Evolutionary conservation across 2,888 invertebrate genomes (phyloP).

Genomic region (Phyllotreta cruciferae): DNA sequence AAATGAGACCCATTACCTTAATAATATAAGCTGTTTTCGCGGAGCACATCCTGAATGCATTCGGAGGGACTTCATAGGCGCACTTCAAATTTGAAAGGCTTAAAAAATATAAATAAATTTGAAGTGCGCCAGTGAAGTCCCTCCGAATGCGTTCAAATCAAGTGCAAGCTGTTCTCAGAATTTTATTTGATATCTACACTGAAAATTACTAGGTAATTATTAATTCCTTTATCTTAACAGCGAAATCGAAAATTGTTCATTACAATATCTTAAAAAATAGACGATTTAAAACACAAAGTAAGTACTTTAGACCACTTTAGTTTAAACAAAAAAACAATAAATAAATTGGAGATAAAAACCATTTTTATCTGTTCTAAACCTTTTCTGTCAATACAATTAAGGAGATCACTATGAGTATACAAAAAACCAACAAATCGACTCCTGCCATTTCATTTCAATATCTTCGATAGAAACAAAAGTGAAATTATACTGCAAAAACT

Average conservation of each 20-base stretch:
- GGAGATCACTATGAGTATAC: conserved; percentile 1
- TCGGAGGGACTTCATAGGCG: no score
- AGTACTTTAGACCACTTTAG: no score
- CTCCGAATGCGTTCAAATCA: not conserved
- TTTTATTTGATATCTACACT: not conserved
- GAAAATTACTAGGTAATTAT: no score
- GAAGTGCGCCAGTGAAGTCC: not conserved
- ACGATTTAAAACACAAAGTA: not conserved
- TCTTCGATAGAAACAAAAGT: not conserved
- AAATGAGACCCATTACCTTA: not conserved
- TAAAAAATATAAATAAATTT: not conserved
- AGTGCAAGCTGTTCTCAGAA: not conserved
- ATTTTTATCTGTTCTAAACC: not conserved
- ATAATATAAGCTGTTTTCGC: not conserved
- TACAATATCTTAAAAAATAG: conserved; percentile 1
- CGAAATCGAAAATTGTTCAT: not conserved
- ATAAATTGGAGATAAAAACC: not conserved
- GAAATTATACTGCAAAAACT: not conserved
- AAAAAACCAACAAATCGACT: not conserved
- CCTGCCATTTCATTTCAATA: not conserved
- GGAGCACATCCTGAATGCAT: no score
- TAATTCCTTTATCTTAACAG: not conserved
- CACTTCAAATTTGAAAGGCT: no score
- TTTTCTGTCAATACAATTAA: conserved; percentile 1
- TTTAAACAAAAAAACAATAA: not conserved